Base-by-base conservation (phyloP, 2,113 vertebrate species). In the Hystrix cristata region DNA sequence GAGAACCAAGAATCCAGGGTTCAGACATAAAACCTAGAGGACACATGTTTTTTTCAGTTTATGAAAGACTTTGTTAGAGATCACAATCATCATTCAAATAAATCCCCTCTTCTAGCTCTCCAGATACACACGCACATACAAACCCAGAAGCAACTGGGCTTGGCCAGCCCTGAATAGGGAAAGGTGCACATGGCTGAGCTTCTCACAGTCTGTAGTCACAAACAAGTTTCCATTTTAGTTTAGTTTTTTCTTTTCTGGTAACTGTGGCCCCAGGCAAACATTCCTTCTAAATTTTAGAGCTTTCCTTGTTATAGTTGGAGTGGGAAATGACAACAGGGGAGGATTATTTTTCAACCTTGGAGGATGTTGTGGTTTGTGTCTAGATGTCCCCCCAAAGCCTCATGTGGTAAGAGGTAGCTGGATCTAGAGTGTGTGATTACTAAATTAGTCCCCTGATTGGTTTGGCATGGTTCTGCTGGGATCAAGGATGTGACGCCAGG, bases 1-100 rank as follows among this genome's bases (percentile, higher is more conserved):
- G 13, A 93, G 38, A 87, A 51, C 5, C 13, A 6, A 51, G 74
- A 87, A 7, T 80, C 92, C 15, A 16, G 27, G 1, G 23, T 76
- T 91, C 71, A 87, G 88, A 79, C 27, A 43, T 51, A 90, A 88
- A 67, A 53, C 7, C 5, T 46, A 78, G 9, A 82, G 21, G 23
- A 53, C 3, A 48, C 48, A 48, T 38, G 13, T 65, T 84, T 79
- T 31, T 31, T 85, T 59, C 8, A 57, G 64, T 27, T 72, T 92
- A 94, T 15, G 11, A 90, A 57, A 78, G 1, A 86, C 62, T 94
- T 90, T 71, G 57, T 69, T 76, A 92, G 83, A 90, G 65, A 94
- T 80, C 29, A 57, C 72, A 62, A 64, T 38, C 16, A 60, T 11
- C 3, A 80, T 31, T 96, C 27, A 90, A 90, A 25, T 76, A 43